A percentile compares a stretch with the other conserved stretches of the same genome.
Evolutionary conservation across 1,140 invertebrate species (phyloP).

Genomic region (Popillia japonica): DNA sequence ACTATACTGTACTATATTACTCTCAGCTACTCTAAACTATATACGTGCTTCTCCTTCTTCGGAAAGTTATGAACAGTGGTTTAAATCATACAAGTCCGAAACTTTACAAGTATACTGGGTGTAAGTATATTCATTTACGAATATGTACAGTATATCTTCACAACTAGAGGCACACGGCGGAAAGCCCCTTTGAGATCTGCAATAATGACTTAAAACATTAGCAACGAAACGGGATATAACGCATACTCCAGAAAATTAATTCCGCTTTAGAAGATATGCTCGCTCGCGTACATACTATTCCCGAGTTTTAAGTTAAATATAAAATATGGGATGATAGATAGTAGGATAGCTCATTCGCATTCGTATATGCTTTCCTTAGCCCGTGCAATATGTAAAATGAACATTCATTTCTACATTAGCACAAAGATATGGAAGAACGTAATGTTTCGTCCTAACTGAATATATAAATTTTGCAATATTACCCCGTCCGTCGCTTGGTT

Average conservation of each 20-base stretch:
- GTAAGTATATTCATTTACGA: too few relatives aligned
- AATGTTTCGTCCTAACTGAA: background rate
- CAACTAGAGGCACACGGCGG: too few relatives aligned
- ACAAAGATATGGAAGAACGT: background rate
- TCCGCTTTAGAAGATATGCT: background rate
- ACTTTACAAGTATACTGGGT: too few relatives aligned
- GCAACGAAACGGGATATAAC: background rate
- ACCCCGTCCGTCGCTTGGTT: background rate
- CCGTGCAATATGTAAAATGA: background rate
- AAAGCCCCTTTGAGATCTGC: background rate
- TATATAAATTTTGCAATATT: background rate
- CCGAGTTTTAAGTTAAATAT: conserved; percentile 13
- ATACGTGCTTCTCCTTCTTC: too few relatives aligned
- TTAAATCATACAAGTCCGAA: too few relatives aligned
- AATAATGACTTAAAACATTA: background rate
- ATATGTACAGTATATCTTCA: too few relatives aligned
- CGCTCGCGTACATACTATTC: background rate
- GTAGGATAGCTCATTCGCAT: background rate
- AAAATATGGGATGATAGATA: conserved; percentile 16
- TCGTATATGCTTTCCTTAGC: background rate
- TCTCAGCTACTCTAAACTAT: too few relatives aligned
- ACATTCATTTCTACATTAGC: background rate
- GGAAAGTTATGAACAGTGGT: too few relatives aligned
- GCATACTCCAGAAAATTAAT: background rate
- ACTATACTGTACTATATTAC: too few relatives aligned